Base-by-base conservation (phyloP, 2,888 invertebrate genomes). In the Galeopsomyia nigrocyanea region DNA sequence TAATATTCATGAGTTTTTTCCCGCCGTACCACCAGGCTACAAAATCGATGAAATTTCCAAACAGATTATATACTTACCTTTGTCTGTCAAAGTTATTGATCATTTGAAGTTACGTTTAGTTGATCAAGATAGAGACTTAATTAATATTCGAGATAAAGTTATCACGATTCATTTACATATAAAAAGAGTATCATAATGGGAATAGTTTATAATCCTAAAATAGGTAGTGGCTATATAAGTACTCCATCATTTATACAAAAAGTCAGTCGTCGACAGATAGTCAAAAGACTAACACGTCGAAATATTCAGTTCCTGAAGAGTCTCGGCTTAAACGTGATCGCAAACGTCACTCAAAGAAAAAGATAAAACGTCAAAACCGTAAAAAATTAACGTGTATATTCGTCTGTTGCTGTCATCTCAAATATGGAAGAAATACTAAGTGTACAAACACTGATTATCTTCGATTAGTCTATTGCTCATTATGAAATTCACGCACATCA, bases 11-110 rank as follows among this genome's bases (percentile, higher is more conserved):
- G n/a, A n/a, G n/a, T n/a, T n/a, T n/a, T n/a, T n/a, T n/a, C n/a
- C n/a, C n/a, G n/a, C n/a, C n/a, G n/a, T n/a, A n/a, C n/a, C 63
- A 17, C 69, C 71, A 49, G 83, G 84, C 9, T 84, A 80, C 81
- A 81, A 82, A 77, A 65, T 77, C 26, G 77, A 81, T 62, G 83
- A 84, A 74, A n/a, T n/a, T n/a, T n/a, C n/a, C n/a, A n/a, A n/a
- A n/a, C 70, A 76, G 21, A 56, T 78, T 51, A 77, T 78, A 72
- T 78, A 79, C 64, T 63, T 78, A 21, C 78, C 78, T 53, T 56
- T 79, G 50, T 21, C 73, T 22, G 71, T 71, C 13, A 31, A 69
- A 53, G 50, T 61, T 55, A 79, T 78, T 58, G 57, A 77, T 67
- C 61, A 77, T 68, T 71, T 79, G 13, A 74, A 78, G 47, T 10